Conservation (phyloP, 2,888 invertebrate genomes). For the Rotaria macrura region DNA sequence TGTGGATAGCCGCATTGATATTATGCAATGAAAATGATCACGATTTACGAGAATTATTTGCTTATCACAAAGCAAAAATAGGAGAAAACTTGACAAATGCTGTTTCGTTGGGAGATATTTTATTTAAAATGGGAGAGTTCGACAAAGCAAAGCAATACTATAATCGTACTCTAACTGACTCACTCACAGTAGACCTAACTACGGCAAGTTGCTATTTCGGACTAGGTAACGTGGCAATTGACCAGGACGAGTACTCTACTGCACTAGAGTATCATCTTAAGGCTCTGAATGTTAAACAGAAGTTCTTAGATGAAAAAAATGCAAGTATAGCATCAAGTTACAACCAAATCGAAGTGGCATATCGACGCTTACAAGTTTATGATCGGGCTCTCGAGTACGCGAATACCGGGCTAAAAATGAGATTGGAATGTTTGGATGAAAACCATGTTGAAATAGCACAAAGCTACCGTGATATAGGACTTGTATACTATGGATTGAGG, state of each 20-base stretch:
- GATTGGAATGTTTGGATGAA: neutral
- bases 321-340: neutral
- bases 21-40: neutral
- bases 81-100: neutral
- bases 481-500: neutral
- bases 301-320: neutral
- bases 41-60: neutral
- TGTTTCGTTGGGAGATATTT: neutral
- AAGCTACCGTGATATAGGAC: neutral
- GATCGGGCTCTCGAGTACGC: neutral
- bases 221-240: neutral
- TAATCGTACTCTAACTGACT: neutral
- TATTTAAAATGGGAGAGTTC: conserved; percentile 2
- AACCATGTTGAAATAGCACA: neutral
- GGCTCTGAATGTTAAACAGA: neutral
- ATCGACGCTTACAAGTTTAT: neutral
- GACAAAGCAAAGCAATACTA: neutral
- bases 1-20: neutral
- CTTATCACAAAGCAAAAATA: neutral
- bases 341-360: neutral
- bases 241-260: neutral
- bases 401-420: neutral
- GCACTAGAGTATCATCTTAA: neutral
- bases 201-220: neutral
- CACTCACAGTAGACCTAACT: neutral